Percentiles rank a stretch among this genome's conserved stretches.
phyloP scores from a whole-genome alignment of 2,113 vertebrate species.

The Bos indicus region DNA sequence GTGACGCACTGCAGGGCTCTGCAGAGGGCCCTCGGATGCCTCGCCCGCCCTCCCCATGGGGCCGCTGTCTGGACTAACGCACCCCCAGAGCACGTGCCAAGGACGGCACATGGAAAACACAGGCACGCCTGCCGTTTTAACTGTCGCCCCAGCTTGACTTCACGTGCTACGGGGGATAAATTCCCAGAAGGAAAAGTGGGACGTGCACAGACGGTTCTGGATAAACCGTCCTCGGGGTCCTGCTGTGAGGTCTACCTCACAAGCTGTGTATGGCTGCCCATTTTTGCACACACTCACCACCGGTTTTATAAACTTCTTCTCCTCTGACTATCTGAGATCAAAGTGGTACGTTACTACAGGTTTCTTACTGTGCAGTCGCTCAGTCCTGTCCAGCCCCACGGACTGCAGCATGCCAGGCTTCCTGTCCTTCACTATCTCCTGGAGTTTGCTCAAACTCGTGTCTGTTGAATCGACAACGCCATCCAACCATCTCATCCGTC shows the following conservation, averaged over 20 bases:
- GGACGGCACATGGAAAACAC: background rate
- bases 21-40: background rate
- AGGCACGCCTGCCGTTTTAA: background rate
- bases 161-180: background rate
- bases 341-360: background rate
- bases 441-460: background rate
- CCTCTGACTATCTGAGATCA: background rate
- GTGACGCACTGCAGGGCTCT: background rate
- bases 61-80: background rate
- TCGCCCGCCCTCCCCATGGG: background rate
- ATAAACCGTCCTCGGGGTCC: background rate
- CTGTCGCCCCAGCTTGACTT: background rate
- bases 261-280: background rate
- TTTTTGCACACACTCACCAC: background rate
- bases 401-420: background rate
- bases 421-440: rapidly evolving
- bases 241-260: background rate
- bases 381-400: background rate
- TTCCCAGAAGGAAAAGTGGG: background rate
- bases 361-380: rapidly evolving
- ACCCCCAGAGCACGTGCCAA: background rate
- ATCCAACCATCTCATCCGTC: background rate
- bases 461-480: rapidly evolving
- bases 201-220: background rate
- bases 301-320: background rate